Conservation (phyloP, 2,113 vertebrate species). For the Sturnus vulgaris region DNA sequence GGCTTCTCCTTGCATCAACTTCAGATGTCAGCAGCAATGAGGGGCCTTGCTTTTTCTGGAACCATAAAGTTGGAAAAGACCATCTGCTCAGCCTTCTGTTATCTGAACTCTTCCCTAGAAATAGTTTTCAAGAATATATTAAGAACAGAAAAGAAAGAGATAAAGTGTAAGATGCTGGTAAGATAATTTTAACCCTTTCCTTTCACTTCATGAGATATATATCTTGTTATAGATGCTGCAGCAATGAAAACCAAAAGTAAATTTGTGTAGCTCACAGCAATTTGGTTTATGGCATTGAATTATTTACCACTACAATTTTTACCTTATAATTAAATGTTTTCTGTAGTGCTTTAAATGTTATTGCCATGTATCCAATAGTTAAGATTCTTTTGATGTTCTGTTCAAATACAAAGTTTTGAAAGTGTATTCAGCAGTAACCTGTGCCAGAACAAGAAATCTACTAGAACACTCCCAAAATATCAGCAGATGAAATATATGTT, state of each 20-base stretch:
- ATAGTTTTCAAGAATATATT: conserved; percentile 33
- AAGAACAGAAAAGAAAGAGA: neutral
- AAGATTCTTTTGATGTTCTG: neutral
- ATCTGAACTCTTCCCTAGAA: neutral
- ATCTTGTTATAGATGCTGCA: neutral
- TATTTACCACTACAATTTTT: neutral
- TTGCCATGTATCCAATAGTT: neutral
- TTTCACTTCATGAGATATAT: neutral
- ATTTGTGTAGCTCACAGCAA: neutral
- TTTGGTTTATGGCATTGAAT: neutral
- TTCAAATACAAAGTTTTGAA: neutral
- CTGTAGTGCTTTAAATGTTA: neutral
- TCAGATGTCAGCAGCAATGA: conserved; percentile 55
- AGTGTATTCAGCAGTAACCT: neutral
- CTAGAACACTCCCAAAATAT: neutral
- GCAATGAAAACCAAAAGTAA: neutral
- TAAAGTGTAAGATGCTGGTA: neutral
- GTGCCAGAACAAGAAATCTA: neutral
- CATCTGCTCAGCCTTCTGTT: conserved; percentile 67
- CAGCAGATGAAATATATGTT: neutral
- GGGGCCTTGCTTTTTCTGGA: conserved; percentile 34
- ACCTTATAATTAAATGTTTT: neutral
- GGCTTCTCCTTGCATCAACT: conserved; percentile 37
- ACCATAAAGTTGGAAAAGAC: conserved; percentile 52
- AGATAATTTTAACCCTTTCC: neutral